Evolutionary conservation across 2,888 invertebrate species (phyloP), one percentile per base, ranked within the genome.

Genomic region (Smittia aterrima): DNA sequence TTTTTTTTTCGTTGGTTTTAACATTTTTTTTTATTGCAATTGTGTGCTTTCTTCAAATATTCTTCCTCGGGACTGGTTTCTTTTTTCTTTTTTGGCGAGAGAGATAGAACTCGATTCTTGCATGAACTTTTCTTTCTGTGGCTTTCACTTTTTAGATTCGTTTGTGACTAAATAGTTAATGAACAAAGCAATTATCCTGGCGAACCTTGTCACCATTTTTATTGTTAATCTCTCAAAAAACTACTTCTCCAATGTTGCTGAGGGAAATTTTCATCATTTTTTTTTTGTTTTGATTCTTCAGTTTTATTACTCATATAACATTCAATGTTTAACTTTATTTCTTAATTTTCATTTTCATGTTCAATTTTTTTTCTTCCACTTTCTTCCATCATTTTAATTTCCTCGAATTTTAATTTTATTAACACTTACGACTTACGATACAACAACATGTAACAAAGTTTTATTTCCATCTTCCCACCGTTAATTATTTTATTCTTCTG

Each of bases 371-470:
- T 66, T 32, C 32, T 27, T 66, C 16, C 16, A 7, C 18, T 32
- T 27, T 1, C 18, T 38, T 67, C 18, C 18, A 18, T 38, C 22
- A 40, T 32, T 32, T 32, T 32, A 32, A 32, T 32, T 32, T 32
- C 32, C 32, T 32, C 32, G 32, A 32, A 41, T 27, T 70, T 41
- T 70, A 41, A 70, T 32, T 20, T 25, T 70, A 41, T 70, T 70
- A 70, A 70, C 70, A 70, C 70, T 70, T 70, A 70, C 70, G 70
- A 47, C 38, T 68, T 68, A 68, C 66, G 67, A 32, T 20, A 67
- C 67, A 54, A 70, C 70, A 70, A 70, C 70, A 70, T 70, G 70
- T 70, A 70, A 70, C 70, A 70, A 70, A 70, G 24, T 70, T 70
- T 70, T 53, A 13, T 66, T 66, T 41, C n/a, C 16, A 20, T 53